phyloP scores from a whole-genome alignment of 2,797 vertebrate genomes.

The Eulemur coronatus region DNA sequence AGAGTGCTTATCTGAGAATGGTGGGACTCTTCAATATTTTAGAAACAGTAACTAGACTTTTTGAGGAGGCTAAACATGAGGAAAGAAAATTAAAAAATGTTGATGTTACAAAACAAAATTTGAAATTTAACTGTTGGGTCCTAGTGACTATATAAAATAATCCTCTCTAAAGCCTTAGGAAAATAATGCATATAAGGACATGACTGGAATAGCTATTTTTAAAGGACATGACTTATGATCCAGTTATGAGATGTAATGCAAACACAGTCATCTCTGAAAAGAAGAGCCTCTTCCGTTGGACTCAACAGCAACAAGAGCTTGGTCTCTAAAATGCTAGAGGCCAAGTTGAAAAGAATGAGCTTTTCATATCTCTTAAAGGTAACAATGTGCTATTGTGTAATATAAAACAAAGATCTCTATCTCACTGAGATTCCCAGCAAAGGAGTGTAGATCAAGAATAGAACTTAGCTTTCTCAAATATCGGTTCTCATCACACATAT shows the following conservation, averaged over 20 bases:
- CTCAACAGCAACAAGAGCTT: background rate
- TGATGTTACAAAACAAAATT: background rate
- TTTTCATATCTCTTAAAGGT: background rate
- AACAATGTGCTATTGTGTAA: background rate
- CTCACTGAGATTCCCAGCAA: background rate
- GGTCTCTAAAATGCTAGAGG: background rate
- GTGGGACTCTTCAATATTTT: background rate
- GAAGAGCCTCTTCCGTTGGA: background rate
- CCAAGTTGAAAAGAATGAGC: background rate
- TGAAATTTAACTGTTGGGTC: background rate
- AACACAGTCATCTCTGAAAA: background rate
- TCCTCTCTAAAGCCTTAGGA: background rate
- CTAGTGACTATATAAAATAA: background rate
- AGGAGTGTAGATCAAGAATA: background rate
- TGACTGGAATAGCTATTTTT: background rate
- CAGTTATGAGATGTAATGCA: background rate
- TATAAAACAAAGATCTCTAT: background rate
- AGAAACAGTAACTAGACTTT: background rate
- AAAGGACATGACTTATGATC: background rate
- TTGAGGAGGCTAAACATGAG: background rate
- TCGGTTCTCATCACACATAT: background rate
- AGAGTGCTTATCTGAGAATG: background rate
- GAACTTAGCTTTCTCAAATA: background rate
- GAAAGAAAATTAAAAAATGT: background rate
- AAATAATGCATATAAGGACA: background rate